Evolutionary conservation across 2,113 vertebrate species (phyloP).

Genomic region (Chiloscyllium plagiosum): DNA sequence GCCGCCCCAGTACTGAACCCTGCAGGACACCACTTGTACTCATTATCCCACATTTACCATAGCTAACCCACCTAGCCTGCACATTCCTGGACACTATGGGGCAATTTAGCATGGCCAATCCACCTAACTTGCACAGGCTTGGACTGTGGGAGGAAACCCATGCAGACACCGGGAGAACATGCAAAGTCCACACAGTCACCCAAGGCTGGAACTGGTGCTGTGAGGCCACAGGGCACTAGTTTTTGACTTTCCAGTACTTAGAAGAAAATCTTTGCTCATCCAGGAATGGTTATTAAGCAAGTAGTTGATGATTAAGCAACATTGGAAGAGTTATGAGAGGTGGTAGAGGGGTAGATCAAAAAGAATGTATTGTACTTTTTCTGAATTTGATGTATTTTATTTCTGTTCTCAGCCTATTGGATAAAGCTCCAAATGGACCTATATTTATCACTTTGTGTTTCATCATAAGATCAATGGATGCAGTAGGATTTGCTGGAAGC

Average conservation of each 20-base stretch:
- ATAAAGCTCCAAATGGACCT: constrained; percentile 62
- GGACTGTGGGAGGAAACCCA: too few relatives aligned
- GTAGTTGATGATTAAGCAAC: not conserved
- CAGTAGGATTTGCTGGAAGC: constrained; percentile 74
- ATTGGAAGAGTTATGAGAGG: too few relatives aligned
- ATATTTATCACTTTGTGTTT: constrained; percentile 78
- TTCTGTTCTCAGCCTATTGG: constrained; percentile 64
- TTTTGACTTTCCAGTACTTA: not conserved
- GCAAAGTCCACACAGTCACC: too few relatives aligned
- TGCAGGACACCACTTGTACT: too few relatives aligned
- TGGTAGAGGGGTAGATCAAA: not conserved
- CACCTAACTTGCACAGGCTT: too few relatives aligned
- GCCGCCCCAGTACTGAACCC: too few relatives aligned
- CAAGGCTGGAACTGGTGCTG: too few relatives aligned
- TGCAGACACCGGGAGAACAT: too few relatives aligned
- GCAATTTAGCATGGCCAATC: too few relatives aligned
- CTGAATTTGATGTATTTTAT: not conserved
- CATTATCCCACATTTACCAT: too few relatives aligned
- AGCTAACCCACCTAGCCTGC: too few relatives aligned
- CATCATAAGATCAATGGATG: constrained; percentile 75
- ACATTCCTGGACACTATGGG: too few relatives aligned
- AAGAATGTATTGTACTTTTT: not conserved
- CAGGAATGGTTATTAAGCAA: not conserved
- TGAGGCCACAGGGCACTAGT: not conserved
- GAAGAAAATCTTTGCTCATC: not conserved